Evolutionary conservation across 2,888 invertebrate genomes (phyloP).

Genomic region (Drosophila histrio): DNA sequence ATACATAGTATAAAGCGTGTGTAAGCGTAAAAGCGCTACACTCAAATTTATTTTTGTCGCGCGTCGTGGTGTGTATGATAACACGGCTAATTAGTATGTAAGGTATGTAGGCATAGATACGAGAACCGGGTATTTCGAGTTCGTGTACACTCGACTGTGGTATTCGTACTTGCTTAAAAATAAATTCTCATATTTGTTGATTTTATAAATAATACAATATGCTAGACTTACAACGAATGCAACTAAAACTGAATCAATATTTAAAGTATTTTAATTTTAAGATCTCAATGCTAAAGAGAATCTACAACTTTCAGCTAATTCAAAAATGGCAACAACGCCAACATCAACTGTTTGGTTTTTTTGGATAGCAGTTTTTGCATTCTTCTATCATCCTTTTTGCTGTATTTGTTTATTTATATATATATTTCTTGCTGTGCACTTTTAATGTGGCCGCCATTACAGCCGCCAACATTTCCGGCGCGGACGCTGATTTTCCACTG

Average conservation of each 20-base stretch:
- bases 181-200: too few relatives aligned
- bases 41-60: too few relatives aligned
- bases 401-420: conserved; percentile 15
- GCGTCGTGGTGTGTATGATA: too few relatives aligned
- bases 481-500: conserved; percentile 71
- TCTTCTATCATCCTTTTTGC: conserved; percentile 11
- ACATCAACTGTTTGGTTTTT: conserved; percentile 18
- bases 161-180: too few relatives aligned
- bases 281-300: neutral
- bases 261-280: neutral
- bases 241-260: neutral
- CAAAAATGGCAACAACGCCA: neutral
- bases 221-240: too few relatives aligned
- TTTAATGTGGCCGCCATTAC: conserved; percentile 54
- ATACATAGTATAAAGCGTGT: too few relatives aligned
- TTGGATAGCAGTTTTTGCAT: conserved; percentile 22
- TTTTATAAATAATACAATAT: too few relatives aligned
- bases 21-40: too few relatives aligned
- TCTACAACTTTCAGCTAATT: neutral
- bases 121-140: too few relatives aligned
- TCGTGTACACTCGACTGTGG: too few relatives aligned
- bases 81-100: too few relatives aligned
- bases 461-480: conserved; percentile 70
- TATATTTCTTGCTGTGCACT: conserved; percentile 38
- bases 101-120: too few relatives aligned